Percentiles rank a stretch among this genome's conserved stretches.
Evolutionary conservation across 2,888 invertebrate genomes (phyloP).

Genomic region (Cecidostiba fungosa): DNA sequence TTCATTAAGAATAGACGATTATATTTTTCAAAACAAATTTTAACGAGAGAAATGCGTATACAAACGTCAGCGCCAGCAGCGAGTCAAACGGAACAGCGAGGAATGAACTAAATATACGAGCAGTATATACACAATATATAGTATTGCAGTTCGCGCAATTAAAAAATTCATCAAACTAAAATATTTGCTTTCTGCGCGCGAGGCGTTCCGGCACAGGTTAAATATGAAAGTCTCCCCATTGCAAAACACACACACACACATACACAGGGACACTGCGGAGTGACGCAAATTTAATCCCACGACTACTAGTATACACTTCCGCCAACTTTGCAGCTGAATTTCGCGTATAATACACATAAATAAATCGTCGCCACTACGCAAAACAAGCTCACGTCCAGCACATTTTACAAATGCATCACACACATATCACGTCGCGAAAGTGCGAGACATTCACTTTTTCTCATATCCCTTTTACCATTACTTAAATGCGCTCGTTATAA

Average conservation of each 20-base stretch:
- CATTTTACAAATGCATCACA: background rate
- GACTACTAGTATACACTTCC: background rate
- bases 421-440: background rate
- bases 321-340: background rate
- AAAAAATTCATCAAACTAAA: background rate
- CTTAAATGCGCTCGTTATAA: background rate
- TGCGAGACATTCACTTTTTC: background rate
- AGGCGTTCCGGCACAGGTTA: background rate
- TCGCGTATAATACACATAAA: conserved; percentile 1
- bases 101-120: no score
- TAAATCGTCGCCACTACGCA: background rate
- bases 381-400: background rate
- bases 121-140: background rate
- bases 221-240: conserved; percentile 1
- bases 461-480: background rate
- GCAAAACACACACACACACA: background rate
- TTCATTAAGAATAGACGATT: no score
- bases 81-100: no score
- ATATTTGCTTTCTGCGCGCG: background rate
- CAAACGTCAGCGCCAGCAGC: no score
- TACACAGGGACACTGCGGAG: background rate
- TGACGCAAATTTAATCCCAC: conserved; percentile 1
- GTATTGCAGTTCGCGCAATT: background rate
- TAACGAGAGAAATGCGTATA: no score
- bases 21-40: no score